Evolutionary conservation across 2,888 invertebrate genomes (phyloP), one percentile per base, ranked within the genome.

Genomic region (Tubiluchus corallicola): DNA sequence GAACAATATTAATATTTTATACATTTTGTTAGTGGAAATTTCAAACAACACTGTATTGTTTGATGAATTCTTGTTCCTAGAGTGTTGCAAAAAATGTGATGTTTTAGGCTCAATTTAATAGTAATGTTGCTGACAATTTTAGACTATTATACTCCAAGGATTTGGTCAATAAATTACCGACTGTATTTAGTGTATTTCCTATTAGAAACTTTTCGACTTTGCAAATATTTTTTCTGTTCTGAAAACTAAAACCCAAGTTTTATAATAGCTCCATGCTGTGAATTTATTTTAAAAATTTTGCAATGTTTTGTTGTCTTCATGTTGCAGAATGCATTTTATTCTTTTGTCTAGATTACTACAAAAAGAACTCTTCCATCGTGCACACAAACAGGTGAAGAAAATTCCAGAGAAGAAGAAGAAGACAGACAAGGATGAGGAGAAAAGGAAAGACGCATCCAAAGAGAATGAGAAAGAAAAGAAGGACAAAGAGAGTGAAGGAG

Each of bases 281-380:
- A n/a, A 9, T n/a, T 29, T 29, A 29, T n/a, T 29, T 29, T 9
- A 9, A 9, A 9, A 29, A 9, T 29, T 9, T n/a, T 29, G 29
- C 29, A 9, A 9, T 29, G 29, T 29, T n/a, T n/a, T 29, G 29
- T n/a, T 29, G 29, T 29, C n/a, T n/a, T 9, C 9, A 29, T n/a
- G n/a, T 29, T 29, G 29, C 29, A 9, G n/a, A 29, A 9, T 29
- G 29, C n/a, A 9, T 9, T n/a, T 29, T 29, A n/a, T n/a, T 29
- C n/a, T 29, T n/a, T 29, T 9, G 29, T 29, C 29, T n/a, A 29
- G 29, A n/a, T 29, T 29, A 29, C 29, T 29, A n/a, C 29, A 29
- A n/a, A 29, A 29, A n/a, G 9, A 29, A n/a, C 29, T 29, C 9
- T 29, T 29, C 29, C 29, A 29, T n/a, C 29, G 29, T 29, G 29